Evolutionary conservation across 2,888 invertebrate species (phyloP).

Genomic region (Leptarthrus brevirostris): DNA sequence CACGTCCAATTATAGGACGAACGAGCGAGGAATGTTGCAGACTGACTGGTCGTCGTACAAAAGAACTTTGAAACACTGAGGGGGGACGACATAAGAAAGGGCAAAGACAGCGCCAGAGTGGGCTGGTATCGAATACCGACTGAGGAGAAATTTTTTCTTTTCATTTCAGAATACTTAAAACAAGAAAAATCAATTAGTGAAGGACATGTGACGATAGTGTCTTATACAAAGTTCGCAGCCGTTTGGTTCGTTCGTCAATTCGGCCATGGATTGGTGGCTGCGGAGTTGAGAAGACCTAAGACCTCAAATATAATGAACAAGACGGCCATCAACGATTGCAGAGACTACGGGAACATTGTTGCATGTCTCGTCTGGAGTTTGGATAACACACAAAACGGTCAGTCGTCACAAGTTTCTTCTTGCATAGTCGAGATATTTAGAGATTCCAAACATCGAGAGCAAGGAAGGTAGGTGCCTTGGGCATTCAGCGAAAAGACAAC

Average conservation of each 20-base stretch:
- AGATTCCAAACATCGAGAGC: constrained; percentile 14
- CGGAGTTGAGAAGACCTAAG: neutral
- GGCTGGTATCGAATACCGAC: neutral
- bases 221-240: constrained; percentile 35
- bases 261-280: constrained; percentile 2
- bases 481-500: too few species aligned
- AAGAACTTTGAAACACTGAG: constrained; percentile 16
- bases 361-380: constrained; percentile 28
- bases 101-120: neutral
- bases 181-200: constrained; percentile 68
- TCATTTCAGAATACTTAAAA: constrained; percentile 58
- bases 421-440: neutral
- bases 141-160: neutral
- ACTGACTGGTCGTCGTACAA: constrained; percentile 23
- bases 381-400: constrained; percentile 37
- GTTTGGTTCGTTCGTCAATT: constrained; percentile 18
- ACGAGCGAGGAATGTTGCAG: constrained; percentile 26
- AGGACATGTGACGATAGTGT: constrained; percentile 66
- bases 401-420: constrained; percentile 20
- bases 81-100: neutral
- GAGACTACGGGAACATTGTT: constrained; percentile 18
- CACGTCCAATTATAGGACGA: constrained; percentile 44
- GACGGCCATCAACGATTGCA: constrained; percentile 40
- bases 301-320: constrained; percentile 34
- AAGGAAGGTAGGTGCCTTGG: constrained; percentile 10